Base-by-base conservation (phyloP, 2,797 vertebrate genomes). In the Pelochelys cantorii region DNA sequence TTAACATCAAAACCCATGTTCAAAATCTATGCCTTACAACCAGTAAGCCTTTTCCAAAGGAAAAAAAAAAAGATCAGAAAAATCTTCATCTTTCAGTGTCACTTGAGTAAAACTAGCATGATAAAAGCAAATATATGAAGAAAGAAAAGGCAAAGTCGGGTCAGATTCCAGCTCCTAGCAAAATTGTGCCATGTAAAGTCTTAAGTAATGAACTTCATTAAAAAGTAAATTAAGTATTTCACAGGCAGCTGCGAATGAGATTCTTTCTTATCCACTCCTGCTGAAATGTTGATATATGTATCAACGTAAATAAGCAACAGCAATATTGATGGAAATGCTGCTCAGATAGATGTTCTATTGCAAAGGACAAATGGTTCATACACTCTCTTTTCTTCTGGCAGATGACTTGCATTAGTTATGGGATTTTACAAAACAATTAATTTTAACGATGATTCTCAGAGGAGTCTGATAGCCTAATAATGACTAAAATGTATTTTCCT, bases 111-210 rank as follows among this genome's bases (percentile, higher is more conserved):
- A 97, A 95, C 92, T 94, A 94, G 96, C 87, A 87, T 87, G 86
- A 96, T 95, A 96, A 96, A 96, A 96, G 92, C 95, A 96, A 96
- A 92, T 96, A 96, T 85, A 83, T 92, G 90, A 95, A 96, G 94
- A 97, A 97, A 96, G 88, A 92, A 94, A 94, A 96, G 86, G 78
- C 79, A 93, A 95, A 91, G 94, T 88, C 84, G n/a, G 91, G 90
- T 96, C 94, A 96, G 78, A 92, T 97, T 97, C 92, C 92, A 95
- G 88, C 92, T 96, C 81, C 92, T 84, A 97, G 94, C 94, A 95
- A 95, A 93, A 88, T 34, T 85, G 13, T 71, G 88, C 75, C 90
- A 84, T 84, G 79, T 15, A 83, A 93, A 92, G 81, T 95, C 90
- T 96, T 89, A 93, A 96, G 84, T 86, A 96, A 96, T 87, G 80